phyloP scores from a whole-genome alignment of 2,888 invertebrate species.

The Drosophila paramelanica region DNA sequence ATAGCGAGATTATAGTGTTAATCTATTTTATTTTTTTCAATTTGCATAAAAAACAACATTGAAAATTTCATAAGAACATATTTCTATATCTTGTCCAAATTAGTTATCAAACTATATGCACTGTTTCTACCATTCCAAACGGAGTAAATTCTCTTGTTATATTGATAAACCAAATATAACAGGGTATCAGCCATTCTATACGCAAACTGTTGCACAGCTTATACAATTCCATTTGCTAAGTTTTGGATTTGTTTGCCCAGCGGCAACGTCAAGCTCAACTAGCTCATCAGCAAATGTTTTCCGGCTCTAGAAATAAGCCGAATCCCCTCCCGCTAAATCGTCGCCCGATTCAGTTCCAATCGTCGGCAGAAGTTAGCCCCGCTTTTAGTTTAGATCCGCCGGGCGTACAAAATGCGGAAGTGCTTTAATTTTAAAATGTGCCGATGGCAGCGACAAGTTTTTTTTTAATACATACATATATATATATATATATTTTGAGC shows the following conservation, averaged over 20 bases:
- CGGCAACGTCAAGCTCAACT: constrained; percentile 24
- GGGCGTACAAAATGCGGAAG: constrained; percentile 52
- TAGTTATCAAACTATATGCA: no score
- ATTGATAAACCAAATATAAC: not conserved
- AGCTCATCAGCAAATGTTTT: constrained; percentile 63
- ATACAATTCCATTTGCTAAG: constrained; percentile 13
- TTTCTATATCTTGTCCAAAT: no score
- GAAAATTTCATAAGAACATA: no score
- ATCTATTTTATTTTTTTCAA: no score
- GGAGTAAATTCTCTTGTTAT: no score
- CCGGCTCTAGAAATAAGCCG: constrained; percentile 51
- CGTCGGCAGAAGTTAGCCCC: constrained; percentile 23
- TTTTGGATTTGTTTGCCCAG: constrained; percentile 13
- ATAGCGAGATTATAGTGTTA: no score
- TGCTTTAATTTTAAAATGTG: constrained; percentile 60
- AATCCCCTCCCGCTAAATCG: not conserved
- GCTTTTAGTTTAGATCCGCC: constrained; percentile 30
- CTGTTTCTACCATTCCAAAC: no score
- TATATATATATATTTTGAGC: constrained; percentile 11
- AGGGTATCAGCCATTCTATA: constrained; percentile 1
- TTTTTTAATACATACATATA: constrained; percentile 4
- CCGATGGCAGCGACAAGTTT: constrained; percentile 39
- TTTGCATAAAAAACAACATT: no score
- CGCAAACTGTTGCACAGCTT: not conserved
- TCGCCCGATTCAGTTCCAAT: constrained; percentile 12